These are phyloP conservation scores for Aricia agestis DNA, from an alignment of 1,140 invertebrate species.

Conservation along the genomic window DNA sequence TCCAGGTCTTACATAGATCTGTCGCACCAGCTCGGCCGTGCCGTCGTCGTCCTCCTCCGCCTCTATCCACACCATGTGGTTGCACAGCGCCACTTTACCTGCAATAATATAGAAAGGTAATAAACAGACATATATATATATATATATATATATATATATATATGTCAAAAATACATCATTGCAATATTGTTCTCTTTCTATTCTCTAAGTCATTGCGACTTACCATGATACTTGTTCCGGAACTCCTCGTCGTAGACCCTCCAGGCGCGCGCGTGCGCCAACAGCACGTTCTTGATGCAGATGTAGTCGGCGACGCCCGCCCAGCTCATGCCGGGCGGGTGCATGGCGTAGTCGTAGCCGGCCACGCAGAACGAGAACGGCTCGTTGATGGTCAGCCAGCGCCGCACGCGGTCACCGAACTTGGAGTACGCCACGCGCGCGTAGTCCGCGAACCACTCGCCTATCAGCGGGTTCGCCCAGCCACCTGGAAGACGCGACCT, in stretches of 20 bases:
- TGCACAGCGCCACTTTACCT: conserved; percentile 23
- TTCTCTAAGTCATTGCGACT: too few species aligned
- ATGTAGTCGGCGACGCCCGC: conserved; percentile 17
- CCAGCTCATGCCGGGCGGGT: conserved; percentile 51
- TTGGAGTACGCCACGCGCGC: conserved; percentile 75
- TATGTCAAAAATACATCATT: too few species aligned
- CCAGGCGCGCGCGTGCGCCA: conserved; percentile 77
- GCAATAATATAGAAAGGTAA: neutral
- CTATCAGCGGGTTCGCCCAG: conserved; percentile 78
- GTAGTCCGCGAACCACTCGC: conserved; percentile 78
- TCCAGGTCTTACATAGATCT: neutral
- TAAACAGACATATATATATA: too few species aligned
- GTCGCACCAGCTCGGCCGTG: neutral
- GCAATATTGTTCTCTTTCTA: too few species aligned
- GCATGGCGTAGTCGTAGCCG: conserved; percentile 24
- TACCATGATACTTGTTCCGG: conserved; percentile 27
- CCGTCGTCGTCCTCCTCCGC: conserved; percentile 9
- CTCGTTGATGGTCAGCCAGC: conserved; percentile 83
- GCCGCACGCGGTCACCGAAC: conserved; percentile 78
- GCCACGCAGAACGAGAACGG: conserved; percentile 73
- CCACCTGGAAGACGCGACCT: conserved; percentile 32
- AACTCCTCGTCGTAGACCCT: conserved; percentile 72
- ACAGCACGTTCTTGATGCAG: conserved; percentile 65
- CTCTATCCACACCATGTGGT: conserved; percentile 19
- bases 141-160: neutral